Conservation (phyloP, 2,888 invertebrate species). For the Lordiphosa fenestrarum region DNA sequence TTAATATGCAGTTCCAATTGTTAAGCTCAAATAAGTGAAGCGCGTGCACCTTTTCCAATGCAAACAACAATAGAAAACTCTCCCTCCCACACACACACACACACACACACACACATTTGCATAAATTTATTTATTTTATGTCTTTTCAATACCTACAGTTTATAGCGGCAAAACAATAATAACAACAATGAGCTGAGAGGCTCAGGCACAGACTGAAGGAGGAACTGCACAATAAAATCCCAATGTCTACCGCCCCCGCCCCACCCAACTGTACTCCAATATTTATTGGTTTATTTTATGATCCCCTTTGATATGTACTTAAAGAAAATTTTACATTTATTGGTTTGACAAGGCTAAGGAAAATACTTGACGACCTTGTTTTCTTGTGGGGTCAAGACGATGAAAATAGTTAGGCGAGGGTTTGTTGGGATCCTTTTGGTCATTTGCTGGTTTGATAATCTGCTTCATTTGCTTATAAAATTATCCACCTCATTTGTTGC, state of each 20-base stretch:
- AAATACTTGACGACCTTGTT: constrained; percentile 23
- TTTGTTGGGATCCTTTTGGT: constrained; percentile 49
- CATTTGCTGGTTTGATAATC: constrained; percentile 68
- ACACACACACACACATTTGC: constrained; percentile 40
- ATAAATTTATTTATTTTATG: constrained; percentile 71
- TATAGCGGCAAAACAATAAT: constrained; percentile 36
- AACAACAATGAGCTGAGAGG: constrained; percentile 22
- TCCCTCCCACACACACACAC: constrained; percentile 14
- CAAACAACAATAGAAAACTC: constrained; percentile 57
- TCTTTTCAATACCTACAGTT: constrained; percentile 43
- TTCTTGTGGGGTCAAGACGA: constrained; percentile 23
- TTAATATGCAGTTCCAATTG: constrained; percentile 67
- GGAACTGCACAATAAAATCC: constrained; percentile 65
- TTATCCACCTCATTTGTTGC: constrained; percentile 78
- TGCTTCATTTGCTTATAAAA: constrained; percentile 75
- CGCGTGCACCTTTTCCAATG: constrained; percentile 59
- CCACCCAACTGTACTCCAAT: constrained; percentile 43
- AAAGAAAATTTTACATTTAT: constrained; percentile 74
- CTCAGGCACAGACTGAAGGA: constrained; percentile 20
- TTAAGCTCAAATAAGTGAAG: constrained; percentile 53
- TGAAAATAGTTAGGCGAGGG: constrained; percentile 26
- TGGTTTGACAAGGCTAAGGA: constrained; percentile 52
- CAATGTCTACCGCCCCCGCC: constrained; percentile 6
- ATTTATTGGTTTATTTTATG: constrained; percentile 78
- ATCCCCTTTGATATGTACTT: constrained; percentile 75